Evolutionary conservation across 1,140 invertebrate species (phyloP), one percentile per base, ranked within the genome.

Genomic region (Drosophila carrolli): DNA sequence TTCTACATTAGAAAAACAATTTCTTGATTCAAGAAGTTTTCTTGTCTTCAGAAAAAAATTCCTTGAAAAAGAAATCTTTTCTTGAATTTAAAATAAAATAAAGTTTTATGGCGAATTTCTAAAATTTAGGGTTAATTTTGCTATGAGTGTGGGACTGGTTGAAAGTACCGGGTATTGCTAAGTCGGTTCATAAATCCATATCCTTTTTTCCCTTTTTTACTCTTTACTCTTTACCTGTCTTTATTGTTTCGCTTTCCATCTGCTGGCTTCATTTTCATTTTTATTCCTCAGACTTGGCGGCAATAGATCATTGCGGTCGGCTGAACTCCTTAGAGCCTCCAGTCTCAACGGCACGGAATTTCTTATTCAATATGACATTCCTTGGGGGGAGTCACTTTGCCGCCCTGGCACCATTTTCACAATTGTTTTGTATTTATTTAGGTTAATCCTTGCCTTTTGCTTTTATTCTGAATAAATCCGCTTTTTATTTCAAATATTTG

Each of bases 391-490:
- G 37, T 57, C 29, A 53, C 48, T 55, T 54, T 47, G 43, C 29
- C 47, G 14, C 38, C 50, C 61, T 86, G 66, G 75, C 71, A 88
- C 80, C 88, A 76, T 82, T 82, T 74, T 76, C 75, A 77, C 83
- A 86, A 73, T 75, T 80, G 73, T 88, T 88, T 88, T 89, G 50
- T 89, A 68, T 89, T 88, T 88, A 88, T 88, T 88, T 86, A 88
- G 84, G 79, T 83, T 88, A 88, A 88, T 88, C 84, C 84, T 80
- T 62, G 35, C 14, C 48, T 59, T 59, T 70, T 35, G 46, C 16
- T 46, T 14, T 32, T 7, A 38, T 29, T 75, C 59, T 66, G 44
- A 58, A 56, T 75, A 85, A 85, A 85, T 81, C 82, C 82, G 70
- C 56, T 77, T 81, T 77, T 86, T 63, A 78, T 82, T 65, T 76